phyloP scores from a whole-genome alignment of 2,888 invertebrate genomes.

The Laspeyria flexula region DNA sequence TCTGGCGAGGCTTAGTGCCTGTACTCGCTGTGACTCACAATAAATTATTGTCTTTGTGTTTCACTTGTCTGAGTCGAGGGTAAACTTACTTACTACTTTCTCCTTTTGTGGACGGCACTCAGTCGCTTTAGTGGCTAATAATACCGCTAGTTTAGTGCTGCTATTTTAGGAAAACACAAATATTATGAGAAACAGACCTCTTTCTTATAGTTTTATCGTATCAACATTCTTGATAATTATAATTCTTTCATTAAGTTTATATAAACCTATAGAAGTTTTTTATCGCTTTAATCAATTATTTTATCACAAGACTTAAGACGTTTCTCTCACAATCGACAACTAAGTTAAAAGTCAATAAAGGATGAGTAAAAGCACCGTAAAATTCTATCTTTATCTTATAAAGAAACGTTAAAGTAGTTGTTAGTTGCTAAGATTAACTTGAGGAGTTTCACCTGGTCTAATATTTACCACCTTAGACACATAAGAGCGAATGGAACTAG shows the following conservation, averaged over 20 bases:
- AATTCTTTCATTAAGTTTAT: background rate
- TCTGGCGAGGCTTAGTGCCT: conserved; percentile 65
- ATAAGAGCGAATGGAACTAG: conserved; percentile 34
- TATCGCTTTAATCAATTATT: too few species aligned
- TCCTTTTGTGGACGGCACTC: conserved; percentile 42
- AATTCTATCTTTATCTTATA: conserved; percentile 37
- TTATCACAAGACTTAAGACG: background rate
- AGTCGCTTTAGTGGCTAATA: conserved; percentile 41
- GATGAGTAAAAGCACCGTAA: conserved; percentile 35
- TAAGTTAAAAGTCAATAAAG: conserved; percentile 41
- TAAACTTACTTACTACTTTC: conserved; percentile 63
- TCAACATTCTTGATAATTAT: too few species aligned
- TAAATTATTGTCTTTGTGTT: conserved; percentile 74
- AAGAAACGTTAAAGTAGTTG: conserved; percentile 35
- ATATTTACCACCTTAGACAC: conserved; percentile 41
- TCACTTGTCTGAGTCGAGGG: conserved; percentile 58
- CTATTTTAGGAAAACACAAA: conserved; percentile 22
- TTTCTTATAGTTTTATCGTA: too few species aligned
- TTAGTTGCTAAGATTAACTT: conserved; percentile 32
- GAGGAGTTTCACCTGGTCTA: conserved; percentile 36
- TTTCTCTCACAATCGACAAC: conserved; percentile 1
- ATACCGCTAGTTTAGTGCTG: conserved; percentile 33
- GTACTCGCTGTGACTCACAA: conserved; percentile 60
- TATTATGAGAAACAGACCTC: too few species aligned
- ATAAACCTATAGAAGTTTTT: background rate